These are phyloP conservation scores for Seriola quinqueradiata DNA, from an alignment of 2,113 vertebrate species.

Conservation along the genomic window DNA sequence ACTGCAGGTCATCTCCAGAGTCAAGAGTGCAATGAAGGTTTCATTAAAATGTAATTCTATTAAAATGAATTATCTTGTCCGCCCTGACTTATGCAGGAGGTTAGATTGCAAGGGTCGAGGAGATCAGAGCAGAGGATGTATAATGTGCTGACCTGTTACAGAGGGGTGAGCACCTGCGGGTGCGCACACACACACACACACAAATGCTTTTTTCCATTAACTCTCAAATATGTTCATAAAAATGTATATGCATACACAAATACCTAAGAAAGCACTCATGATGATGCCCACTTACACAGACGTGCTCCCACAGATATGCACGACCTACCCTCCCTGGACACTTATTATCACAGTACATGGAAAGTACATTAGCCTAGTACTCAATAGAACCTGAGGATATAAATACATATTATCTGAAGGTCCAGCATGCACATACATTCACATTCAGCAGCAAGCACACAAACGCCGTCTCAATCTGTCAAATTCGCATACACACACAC, in stretches of 20 bases:
- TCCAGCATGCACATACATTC: background rate
- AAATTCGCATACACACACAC: slow-evolving; percentile 14
- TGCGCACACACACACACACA: background rate
- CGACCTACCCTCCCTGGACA: background rate
- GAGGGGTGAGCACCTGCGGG: background rate
- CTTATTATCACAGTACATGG: slow-evolving; percentile 33
- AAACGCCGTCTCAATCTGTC: slow-evolving; percentile 24
- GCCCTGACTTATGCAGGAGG: slow-evolving; percentile 28
- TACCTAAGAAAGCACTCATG: slow-evolving; percentile 4
- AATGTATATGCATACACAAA: slow-evolving; percentile 10
- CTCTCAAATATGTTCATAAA: background rate
- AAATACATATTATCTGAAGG: background rate
- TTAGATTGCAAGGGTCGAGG: slow-evolving; percentile 27
- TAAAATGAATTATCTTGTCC: slow-evolving; percentile 53
- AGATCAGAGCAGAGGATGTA: slow-evolving; percentile 41
- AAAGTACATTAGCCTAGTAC: slow-evolving; percentile 51
- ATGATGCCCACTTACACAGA: background rate
- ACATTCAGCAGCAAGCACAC: background rate
- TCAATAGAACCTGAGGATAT: background rate
- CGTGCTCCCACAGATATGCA: background rate
- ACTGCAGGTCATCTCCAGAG: slow-evolving; percentile 49
- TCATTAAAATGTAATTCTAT: slow-evolving; percentile 68
- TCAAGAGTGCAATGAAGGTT: slow-evolving; percentile 61
- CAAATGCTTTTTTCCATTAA: background rate
- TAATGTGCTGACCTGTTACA: slow-evolving; percentile 53